Evolutionary conservation across 1,140 invertebrate genomes (phyloP).

Genomic region (Bombus ignitus): DNA sequence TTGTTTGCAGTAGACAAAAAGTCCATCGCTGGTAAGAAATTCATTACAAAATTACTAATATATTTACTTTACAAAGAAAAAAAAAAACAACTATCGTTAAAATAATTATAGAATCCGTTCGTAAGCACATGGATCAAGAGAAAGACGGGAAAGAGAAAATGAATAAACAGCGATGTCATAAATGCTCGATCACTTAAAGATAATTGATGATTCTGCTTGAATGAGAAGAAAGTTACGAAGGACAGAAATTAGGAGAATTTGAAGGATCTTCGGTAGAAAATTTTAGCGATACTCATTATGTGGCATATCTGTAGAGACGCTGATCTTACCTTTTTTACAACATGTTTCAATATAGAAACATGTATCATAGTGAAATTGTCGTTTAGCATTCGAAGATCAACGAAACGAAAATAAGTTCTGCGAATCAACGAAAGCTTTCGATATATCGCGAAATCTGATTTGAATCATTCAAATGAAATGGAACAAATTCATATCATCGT

Average conservation of each 20-base stretch:
- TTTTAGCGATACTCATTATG: not conserved
- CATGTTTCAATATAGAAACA: not conserved
- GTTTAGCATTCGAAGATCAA: not conserved
- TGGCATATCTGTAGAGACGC: slow-evolving; percentile 8
- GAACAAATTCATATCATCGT: not conserved
- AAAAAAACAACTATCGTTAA: not conserved
- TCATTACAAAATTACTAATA: not conserved
- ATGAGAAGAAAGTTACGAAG: not conserved
- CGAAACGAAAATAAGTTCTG: not conserved
- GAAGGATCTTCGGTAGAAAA: not conserved
- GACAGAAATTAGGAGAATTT: not conserved
- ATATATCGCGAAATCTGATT: not conserved
- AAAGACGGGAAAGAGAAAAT: slow-evolving; percentile 78
- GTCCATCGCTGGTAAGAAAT: slow-evolving; percentile 82
- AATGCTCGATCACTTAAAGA: slow-evolving; percentile 76
- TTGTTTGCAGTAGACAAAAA: slow-evolving; percentile 86
- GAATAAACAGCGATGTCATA: slow-evolving; percentile 74
- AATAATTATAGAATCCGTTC: slow-evolving; percentile 77
- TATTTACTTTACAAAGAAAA: not conserved
- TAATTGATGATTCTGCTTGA: not conserved
- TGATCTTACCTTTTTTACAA: slow-evolving; percentile 34
- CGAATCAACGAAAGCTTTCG: slow-evolving; percentile 31
- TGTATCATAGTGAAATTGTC: not conserved
- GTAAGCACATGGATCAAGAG: slow-evolving; percentile 81
- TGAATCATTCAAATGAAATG: not conserved